Conservation (phyloP, 2,113 vertebrate species). For the Okapia johnstoni region DNA sequence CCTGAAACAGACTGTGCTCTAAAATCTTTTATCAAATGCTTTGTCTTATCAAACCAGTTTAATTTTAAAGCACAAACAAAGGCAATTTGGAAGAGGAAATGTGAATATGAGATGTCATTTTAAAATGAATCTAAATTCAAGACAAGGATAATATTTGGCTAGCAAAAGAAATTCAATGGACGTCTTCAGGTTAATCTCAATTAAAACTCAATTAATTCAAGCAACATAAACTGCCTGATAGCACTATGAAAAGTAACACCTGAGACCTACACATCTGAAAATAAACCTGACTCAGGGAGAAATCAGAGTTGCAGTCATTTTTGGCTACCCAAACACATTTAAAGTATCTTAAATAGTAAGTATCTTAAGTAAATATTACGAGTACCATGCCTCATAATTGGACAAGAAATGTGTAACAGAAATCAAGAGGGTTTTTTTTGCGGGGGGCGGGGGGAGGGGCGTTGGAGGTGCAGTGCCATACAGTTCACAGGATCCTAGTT, state of each 20-base stretch:
- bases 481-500: not conserved
- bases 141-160: not conserved
- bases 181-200: not conserved
- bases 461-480: accelerated
- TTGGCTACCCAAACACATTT: not conserved
- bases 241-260: not conserved
- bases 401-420: not conserved
- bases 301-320: not conserved
- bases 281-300: not conserved
- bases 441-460: accelerated
- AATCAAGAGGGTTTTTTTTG: not conserved
- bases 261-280: not conserved
- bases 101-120: not conserved
- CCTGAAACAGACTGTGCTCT: not conserved
- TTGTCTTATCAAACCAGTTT: not conserved
- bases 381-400: not conserved
- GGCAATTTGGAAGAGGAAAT: not conserved
- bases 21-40: not conserved
- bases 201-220: not conserved
- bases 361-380: not conserved
- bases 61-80: not conserved
- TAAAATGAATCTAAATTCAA: not conserved
- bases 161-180: not conserved
- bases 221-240: not conserved
- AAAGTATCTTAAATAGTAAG: not conserved